These are phyloP conservation scores for Sinosuthora webbiana DNA, from an alignment of 2,113 vertebrate species.

Conservation along the genomic window DNA sequence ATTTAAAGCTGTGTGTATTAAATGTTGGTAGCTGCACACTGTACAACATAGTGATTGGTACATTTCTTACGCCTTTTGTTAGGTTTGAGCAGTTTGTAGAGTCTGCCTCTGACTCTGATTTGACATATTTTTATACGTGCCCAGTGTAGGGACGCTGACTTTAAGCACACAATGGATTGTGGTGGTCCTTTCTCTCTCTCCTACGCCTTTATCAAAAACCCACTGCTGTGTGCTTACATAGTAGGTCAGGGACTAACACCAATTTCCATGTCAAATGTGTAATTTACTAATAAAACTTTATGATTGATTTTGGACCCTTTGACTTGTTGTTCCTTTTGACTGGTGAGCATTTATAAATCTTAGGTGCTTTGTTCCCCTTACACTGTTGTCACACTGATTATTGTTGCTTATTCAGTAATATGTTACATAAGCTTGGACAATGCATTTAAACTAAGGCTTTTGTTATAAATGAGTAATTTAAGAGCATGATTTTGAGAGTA, in stretches of 20 bases:
- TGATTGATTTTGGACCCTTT: background rate
- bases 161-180: background rate
- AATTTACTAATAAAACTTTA: background rate
- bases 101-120: background rate
- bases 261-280: background rate
- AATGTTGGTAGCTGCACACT: background rate
- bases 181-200: background rate
- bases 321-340: rapidly evolving
- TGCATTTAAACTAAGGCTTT: background rate
- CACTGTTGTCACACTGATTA: background rate
- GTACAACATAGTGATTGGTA: background rate
- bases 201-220: rapidly evolving
- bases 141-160: rapidly evolving
- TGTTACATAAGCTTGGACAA: background rate
- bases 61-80: background rate
- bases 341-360: background rate
- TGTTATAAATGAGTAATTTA: background rate
- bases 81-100: background rate
- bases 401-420: background rate
- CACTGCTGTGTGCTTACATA: background rate
- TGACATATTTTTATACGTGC: background rate
- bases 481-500: background rate
- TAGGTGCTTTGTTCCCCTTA: background rate
- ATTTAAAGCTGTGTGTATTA: background rate
- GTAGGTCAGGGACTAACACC: background rate